Evolutionary conservation across 2,888 invertebrate genomes (phyloP).

Genomic region (Phoenoteleia sp.): DNA sequence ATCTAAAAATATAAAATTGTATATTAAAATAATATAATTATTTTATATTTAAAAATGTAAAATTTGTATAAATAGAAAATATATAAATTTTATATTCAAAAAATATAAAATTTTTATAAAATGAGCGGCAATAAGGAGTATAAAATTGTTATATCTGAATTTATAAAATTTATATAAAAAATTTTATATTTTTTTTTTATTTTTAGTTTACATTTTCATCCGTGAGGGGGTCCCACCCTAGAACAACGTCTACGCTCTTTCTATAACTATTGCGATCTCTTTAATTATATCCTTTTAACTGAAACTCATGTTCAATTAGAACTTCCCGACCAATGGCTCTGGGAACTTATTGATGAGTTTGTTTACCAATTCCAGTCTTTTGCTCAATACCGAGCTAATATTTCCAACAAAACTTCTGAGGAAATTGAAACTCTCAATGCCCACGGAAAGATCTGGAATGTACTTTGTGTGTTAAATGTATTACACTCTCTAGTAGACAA

Average conservation of each 20-base stretch:
- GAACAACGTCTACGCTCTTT: constrained; percentile 98
- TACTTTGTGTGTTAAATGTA: constrained; percentile 98
- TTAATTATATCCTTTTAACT: constrained; percentile 97
- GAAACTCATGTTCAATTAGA: constrained; percentile 96
- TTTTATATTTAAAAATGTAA: no score
- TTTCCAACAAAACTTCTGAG: constrained; percentile 92
- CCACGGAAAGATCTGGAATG: constrained; percentile 98
- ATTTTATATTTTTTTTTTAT: no score
- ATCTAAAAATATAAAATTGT: no score
- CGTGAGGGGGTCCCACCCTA: constrained; percentile 95
- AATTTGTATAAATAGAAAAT: no score
- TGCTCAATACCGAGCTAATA: constrained; percentile 92
- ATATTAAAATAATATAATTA: no score
- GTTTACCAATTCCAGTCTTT: constrained; percentile 99
- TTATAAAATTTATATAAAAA: no score
- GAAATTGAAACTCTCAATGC: constrained; percentile 92
- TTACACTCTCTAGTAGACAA: constrained; percentile 99
- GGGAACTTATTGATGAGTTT: constrained; percentile 99
- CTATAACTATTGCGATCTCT: constrained; percentile 99
- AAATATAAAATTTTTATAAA: no score
- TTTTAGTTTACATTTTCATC: no score
- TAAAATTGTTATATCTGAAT: no score
- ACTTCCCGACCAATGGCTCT: constrained; percentile 99
- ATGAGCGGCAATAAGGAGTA: no score
- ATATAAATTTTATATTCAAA: no score